Percentiles rank a stretch among this genome's conserved stretches.
Conservation (phyloP, 2,797 vertebrate genomes). For the Melanotaenia pygmaea region DNA sequence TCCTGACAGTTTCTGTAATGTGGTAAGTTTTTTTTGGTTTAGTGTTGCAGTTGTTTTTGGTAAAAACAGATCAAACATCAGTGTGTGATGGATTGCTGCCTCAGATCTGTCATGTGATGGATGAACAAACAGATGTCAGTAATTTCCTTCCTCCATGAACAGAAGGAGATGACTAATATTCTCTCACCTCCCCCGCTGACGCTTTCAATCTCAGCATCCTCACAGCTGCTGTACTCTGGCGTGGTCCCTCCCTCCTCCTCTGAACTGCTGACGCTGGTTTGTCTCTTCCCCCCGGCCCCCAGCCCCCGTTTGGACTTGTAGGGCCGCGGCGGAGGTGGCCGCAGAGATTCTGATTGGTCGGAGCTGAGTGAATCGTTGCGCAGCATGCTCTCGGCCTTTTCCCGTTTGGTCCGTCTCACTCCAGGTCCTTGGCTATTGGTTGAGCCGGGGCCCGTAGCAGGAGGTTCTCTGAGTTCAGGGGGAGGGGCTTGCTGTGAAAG, state of each 20-base stretch:
- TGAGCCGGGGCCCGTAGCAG: constrained; percentile 85
- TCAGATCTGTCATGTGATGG: constrained; percentile 14
- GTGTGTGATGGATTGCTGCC: background rate
- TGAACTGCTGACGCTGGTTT: constrained; percentile 97
- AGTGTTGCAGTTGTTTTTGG: too few relatives aligned
- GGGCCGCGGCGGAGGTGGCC: constrained; percentile 94
- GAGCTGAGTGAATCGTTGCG: constrained; percentile 97
- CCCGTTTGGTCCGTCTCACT: constrained; percentile 92
- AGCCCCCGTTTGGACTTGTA: constrained; percentile 91
- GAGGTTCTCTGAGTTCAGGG: constrained; percentile 89
- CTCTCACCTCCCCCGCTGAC: constrained; percentile 95
- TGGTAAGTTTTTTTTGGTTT: too few relatives aligned
- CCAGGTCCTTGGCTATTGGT: constrained; percentile 83
- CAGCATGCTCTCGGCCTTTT: constrained; percentile 96
- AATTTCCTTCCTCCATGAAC: background rate
- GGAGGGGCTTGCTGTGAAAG: constrained; percentile 80
- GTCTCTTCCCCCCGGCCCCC: constrained; percentile 89
- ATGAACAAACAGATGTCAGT: constrained; percentile 29
- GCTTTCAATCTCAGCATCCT: constrained; percentile 97
- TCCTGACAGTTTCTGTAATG: too few relatives aligned
- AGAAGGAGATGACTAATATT: constrained; percentile 9
- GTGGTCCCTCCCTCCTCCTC: constrained; percentile 98
- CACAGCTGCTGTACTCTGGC: constrained; percentile 98
- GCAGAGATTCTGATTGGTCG: constrained; percentile 96
- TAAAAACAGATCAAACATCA: constrained; percentile 1